These are phyloP conservation scores for Neomorphus geoffroyi DNA, from an alignment of 2,797 vertebrate species.

Conservation along the genomic window DNA sequence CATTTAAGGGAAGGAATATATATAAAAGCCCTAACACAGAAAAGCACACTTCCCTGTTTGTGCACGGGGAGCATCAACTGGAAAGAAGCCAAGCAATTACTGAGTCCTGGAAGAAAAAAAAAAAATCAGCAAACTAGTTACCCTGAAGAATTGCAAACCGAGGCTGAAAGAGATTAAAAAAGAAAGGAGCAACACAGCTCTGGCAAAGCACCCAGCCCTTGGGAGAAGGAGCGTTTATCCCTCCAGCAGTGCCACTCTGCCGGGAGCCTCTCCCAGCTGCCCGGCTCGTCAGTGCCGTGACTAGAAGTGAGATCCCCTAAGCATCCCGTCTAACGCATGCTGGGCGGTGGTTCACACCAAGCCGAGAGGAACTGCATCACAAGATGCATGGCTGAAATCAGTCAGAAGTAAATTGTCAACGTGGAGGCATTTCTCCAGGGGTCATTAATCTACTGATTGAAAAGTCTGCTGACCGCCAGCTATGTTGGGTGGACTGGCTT, in stretches of 20 bases:
- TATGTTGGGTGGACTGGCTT: rapidly evolving
- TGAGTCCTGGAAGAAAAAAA: not conserved
- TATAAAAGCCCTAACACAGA: not conserved
- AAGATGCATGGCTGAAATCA: not conserved
- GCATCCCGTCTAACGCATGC: rapidly evolving
- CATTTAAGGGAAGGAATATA: not conserved
- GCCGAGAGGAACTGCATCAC: not conserved
- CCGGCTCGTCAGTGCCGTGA: rapidly evolving
- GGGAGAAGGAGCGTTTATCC: not conserved
- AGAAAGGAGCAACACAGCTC: not conserved
- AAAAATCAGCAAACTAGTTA: not conserved
- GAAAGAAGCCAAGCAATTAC: not conserved
- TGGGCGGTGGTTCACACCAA: rapidly evolving
- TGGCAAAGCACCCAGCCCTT: not conserved
- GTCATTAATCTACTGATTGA: not conserved
- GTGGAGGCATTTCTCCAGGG: not conserved
- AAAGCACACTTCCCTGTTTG: constrained; percentile 8
- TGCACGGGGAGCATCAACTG: constrained; percentile 8
- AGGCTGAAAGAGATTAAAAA: not conserved
- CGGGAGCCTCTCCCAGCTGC: rapidly evolving
- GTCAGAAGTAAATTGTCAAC: not conserved
- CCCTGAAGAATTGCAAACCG: not conserved
- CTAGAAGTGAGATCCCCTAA: not conserved
- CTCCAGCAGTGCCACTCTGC: not conserved
- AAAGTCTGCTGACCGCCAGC: not conserved